A percentile compares a stretch with the other conserved stretches of the same genome.
phyloP scores from a whole-genome alignment of 2,113 vertebrate genomes.

The Notiomystis cincta region DNA sequence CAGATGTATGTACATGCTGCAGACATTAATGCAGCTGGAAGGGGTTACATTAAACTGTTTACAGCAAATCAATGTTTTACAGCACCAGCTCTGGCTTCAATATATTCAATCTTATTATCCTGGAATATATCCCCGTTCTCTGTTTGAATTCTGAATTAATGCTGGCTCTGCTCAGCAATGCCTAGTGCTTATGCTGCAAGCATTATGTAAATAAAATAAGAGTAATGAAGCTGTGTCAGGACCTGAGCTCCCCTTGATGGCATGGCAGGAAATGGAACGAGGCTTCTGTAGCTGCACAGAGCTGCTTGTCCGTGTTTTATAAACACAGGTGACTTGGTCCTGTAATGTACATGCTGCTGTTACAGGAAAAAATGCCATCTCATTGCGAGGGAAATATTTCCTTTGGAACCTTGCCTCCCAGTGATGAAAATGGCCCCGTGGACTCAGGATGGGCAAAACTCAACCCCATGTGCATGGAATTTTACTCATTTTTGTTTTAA shows the following conservation, averaged over 20 bases:
- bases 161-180: constrained; percentile 1
- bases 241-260: neutral
- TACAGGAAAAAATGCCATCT: neutral
- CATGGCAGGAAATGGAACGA: neutral
- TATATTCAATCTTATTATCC: neutral
- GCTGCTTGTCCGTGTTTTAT: neutral
- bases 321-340: neutral
- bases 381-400: neutral
- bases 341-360: neutral
- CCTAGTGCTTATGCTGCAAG: neutral
- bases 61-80: constrained; percentile 13
- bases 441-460: neutral
- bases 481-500: neutral
- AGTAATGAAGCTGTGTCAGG: neutral
- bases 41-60: constrained; percentile 7
- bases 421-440: rapidly evolving
- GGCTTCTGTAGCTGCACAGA: neutral
- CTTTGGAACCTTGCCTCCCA: neutral
- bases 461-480: rapidly evolving
- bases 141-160: constrained; percentile 14
- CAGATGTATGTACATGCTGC: neutral
- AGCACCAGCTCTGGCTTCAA: neutral
- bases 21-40: constrained; percentile 12
- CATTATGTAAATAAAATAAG: constrained; percentile 8
- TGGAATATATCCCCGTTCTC: neutral